Base-by-base conservation (phyloP, 1,140 invertebrate species). In the Achatina immaculata region DNA sequence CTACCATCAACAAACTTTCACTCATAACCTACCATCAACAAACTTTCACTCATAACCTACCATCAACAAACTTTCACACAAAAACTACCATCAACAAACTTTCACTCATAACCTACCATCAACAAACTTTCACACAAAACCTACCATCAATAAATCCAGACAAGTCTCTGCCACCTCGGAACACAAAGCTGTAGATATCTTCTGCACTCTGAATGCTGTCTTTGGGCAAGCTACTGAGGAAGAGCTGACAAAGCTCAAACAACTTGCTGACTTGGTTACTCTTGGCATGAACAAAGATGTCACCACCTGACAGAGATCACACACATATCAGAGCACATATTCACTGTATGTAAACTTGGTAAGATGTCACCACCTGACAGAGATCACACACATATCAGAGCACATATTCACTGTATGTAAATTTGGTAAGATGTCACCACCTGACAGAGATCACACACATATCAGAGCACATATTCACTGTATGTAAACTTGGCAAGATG, bases 351-450 rank as follows among this genome's bases (percentile, higher is more conserved):
- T n/a, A n/a, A n/a, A n/a, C n/a, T n/a, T n/a, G n/a, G n/a, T n/a
- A 91, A 91, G n/a, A 91, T 83, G 83, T 91, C 90, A 58, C 90
- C 90, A 83, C 86, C 90, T 90, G 71, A 51, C 82, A 72, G 74
- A 36, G 73, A 69, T 48, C 3, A 62, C 4, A 78, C 21, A 48
- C 7, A 34, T 73, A 9, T 38, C 1, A 45, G 48, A 19, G 24
- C 9, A 51, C 3, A 62, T n/a, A n/a, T n/a, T n/a, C n/a, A n/a
- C n/a, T n/a, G n/a, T n/a, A n/a, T n/a, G n/a, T n/a, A n/a, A n/a
- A n/a, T n/a, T n/a, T n/a, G n/a, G n/a, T n/a, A 91, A 91, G n/a
- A 91, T 83, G 83, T 91, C 90, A 58, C 90, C 90, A 83, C 86
- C 90, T 90, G 71, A 51, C 82, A 72, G 74, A 36, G 73, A 69